phyloP scores from a whole-genome alignment of 2,888 invertebrate genomes.

The Sycophila texana region DNA sequence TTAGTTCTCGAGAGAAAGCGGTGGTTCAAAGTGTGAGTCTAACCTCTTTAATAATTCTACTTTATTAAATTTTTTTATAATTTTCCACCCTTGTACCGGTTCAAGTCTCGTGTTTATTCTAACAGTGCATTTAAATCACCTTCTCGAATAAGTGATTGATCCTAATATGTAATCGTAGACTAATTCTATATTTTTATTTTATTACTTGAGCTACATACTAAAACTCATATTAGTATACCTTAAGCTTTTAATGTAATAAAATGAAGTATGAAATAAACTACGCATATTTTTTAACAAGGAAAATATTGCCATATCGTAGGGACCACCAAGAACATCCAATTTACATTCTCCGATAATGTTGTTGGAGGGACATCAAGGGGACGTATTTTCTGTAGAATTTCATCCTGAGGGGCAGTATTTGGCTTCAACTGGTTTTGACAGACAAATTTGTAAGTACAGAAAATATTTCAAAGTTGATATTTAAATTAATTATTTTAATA shows the following conservation, averaged over 20 bases:
- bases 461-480: neutral
- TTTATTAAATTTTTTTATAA: constrained; percentile 20
- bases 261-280: too few relatives aligned
- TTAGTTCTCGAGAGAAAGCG: constrained; percentile 85
- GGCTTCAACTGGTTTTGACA: constrained; percentile 95
- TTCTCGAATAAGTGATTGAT: too few relatives aligned
- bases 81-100: neutral
- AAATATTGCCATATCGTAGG: constrained; percentile 71
- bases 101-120: too few relatives aligned
- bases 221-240: constrained; percentile 18
- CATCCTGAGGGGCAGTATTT: constrained; percentile 97
- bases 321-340: constrained; percentile 89
- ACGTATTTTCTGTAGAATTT: constrained; percentile 94
- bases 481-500: constrained; percentile 3
- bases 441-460: constrained; percentile 89
- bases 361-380: constrained; percentile 97
- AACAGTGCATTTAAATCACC: too few relatives aligned
- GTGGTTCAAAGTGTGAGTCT: constrained; percentile 84
- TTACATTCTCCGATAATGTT: constrained; percentile 96
- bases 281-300: neutral
- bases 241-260: neutral
- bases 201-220: constrained; percentile 26
- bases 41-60: constrained; percentile 58
- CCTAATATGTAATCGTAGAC: neutral
- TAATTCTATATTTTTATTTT: constrained; percentile 32